Percentiles rank a stretch among this genome's conserved stretches.
Evolutionary conservation across 2,113 vertebrate genomes (phyloP).

Genomic region (Eulacestoma nigropectus): DNA sequence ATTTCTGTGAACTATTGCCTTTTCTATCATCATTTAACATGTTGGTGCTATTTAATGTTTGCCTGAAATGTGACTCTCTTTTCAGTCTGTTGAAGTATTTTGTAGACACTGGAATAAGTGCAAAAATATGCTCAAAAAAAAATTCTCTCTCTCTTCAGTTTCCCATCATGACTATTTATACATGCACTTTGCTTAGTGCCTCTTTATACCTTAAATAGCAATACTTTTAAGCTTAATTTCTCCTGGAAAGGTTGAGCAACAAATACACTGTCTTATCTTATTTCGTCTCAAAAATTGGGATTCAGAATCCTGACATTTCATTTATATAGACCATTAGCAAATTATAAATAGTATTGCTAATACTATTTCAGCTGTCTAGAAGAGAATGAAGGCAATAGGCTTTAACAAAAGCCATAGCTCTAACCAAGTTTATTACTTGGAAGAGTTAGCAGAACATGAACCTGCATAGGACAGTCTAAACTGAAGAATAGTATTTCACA

Average conservation of each 20-base stretch:
- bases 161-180: background rate
- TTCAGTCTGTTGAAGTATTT: slow-evolving; percentile 8
- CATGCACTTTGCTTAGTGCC: background rate
- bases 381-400: background rate
- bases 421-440: background rate
- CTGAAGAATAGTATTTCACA: background rate
- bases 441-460: background rate
- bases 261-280: background rate
- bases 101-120: background rate
- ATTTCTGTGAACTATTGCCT: slow-evolving; percentile 48
- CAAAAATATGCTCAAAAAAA: background rate
- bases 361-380: background rate
- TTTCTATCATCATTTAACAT: slow-evolving; percentile 33
- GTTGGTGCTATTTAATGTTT: slow-evolving; percentile 30
- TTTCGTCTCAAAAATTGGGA: background rate
- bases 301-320: background rate
- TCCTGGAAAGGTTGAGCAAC: background rate
- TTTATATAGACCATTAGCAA: background rate
- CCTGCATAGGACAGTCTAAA: background rate
- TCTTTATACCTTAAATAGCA: background rate
- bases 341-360: background rate
- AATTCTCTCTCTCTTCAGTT: background rate
- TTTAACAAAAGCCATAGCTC: background rate
- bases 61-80: slow-evolving; percentile 18
- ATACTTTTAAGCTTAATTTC: background rate